phyloP scores from a whole-genome alignment of 2,888 invertebrate species.

The Cosmia pyralina region DNA sequence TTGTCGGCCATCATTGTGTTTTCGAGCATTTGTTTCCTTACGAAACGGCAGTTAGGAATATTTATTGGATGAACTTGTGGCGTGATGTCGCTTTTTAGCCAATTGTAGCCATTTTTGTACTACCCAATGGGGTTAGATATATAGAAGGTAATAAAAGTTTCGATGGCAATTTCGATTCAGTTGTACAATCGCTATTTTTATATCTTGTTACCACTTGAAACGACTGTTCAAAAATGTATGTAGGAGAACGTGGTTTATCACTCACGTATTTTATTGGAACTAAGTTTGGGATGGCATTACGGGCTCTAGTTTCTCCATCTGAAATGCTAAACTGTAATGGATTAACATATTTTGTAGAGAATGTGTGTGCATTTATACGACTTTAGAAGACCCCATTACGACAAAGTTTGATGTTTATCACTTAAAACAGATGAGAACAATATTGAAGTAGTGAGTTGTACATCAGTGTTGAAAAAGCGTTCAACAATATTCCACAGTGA shows the following conservation, averaged over 20 bases:
- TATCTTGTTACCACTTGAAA: conserved; percentile 60
- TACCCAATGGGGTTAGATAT: conserved; percentile 69
- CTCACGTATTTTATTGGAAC: conserved; percentile 53
- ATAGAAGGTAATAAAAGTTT: conserved; percentile 80
- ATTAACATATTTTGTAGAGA: conserved; percentile 40
- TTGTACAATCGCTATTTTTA: conserved; percentile 64
- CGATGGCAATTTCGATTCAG: conserved; percentile 74
- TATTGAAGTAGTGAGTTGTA: neutral
- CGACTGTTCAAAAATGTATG: conserved; percentile 54
- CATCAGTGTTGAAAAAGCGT: neutral
- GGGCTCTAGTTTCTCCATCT: conserved; percentile 45
- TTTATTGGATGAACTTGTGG: conserved; percentile 89
- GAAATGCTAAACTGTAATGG: conserved; percentile 46
- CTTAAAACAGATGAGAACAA: neutral
- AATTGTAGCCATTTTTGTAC: conserved; percentile 84
- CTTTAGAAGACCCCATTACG: neutral
- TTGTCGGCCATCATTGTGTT: conserved; percentile 86
- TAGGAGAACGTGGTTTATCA: conserved; percentile 47
- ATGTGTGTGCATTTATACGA: conserved; percentile 7
- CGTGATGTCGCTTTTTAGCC: conserved; percentile 86
- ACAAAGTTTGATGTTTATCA: conserved; percentile 1
- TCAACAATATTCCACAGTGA: neutral
- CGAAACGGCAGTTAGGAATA: conserved; percentile 88
- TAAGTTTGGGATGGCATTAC: conserved; percentile 31
- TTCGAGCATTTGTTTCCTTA: conserved; percentile 89